Evolutionary conservation across 2,113 vertebrate genomes (phyloP).

Genomic region (Trematocara variabile): DNA sequence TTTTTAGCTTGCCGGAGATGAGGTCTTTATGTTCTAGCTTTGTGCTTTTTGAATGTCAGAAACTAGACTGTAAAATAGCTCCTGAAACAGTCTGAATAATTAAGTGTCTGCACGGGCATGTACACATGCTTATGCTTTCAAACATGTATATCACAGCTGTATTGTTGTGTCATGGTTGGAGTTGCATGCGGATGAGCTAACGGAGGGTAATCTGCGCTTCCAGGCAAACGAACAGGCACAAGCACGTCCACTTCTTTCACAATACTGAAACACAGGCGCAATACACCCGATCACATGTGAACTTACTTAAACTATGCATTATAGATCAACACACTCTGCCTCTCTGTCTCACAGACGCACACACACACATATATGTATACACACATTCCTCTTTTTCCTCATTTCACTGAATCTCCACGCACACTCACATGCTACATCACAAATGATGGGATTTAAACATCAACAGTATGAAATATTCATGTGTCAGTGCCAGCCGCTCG

Average conservation of each 20-base stretch:
- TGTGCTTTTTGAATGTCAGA: not conserved
- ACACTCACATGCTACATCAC: slow-evolving; percentile 50
- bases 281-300: slow-evolving; percentile 60
- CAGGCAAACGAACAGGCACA: not conserved
- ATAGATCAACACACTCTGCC: slow-evolving; percentile 58
- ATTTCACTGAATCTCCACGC: slow-evolving; percentile 42
- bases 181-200: slow-evolving; percentile 54
- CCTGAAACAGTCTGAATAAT: not conserved
- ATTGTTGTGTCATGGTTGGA: not conserved
- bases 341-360: not conserved
- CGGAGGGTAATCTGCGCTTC: slow-evolving; percentile 31
- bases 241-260: not conserved
- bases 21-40: not conserved
- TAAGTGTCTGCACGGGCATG: not conserved
- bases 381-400: slow-evolving; percentile 4
- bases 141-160: not conserved
- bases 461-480: slow-evolving; percentile 74
- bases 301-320: slow-evolving; percentile 75
- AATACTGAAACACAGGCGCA: slow-evolving; percentile 50
- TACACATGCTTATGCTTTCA: not conserved
- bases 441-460: slow-evolving; percentile 73
- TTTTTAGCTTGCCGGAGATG: not conserved
- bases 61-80: slow-evolving; percentile 1
- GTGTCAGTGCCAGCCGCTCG: slow-evolving; percentile 59
- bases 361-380: not conserved